Evolutionary conservation across 2,797 vertebrate species (phyloP), one percentile per base, ranked within the genome.

Genomic region (Melanotaenia boesemani): DNA sequence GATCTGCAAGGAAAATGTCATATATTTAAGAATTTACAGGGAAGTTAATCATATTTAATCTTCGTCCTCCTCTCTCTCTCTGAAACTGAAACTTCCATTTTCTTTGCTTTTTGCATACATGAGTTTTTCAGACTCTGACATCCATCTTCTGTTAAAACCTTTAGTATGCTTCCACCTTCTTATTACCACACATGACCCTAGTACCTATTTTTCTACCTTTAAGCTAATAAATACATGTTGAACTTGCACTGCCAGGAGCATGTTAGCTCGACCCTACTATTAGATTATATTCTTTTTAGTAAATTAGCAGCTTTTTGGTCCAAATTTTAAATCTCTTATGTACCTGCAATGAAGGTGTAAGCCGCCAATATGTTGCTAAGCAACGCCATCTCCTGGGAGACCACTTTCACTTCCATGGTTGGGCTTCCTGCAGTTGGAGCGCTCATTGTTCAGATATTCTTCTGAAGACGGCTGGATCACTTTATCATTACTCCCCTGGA

Each of bases 311-410:
- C 4, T 41, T 30, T 61, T 36, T 39, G 16, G 4, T n/a, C 52
- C 36, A 57, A 30, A 30, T 54, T 20, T 46, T 7, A 20, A 46
- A 20, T 46, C 30, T 74, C 37, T 0, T 89, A 96, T 37, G 2
- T 67, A 81, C 97, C 97, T 93, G 96, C 94, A 77, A 98, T 91
- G 76, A 97, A 98, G 80, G 96, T 96, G 74, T 96, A 98, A 9
- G 97, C 96, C 13, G 96, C 97, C 80, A 99, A 86, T 72, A 97
- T 82, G 88, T 96, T 98, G 95, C 96, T 99, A 76, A 99, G 94
- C 78, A 98, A 79, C n/a, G 96, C 95, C 97, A 98, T 98, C 84
- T 97, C 91, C 0, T 93, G 79, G 86, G 93, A 93, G 59, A 92
- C 89, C 72, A 86, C 75, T 6, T 86, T 93, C 0, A 92, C 93